Conservation (phyloP, 1,140 invertebrate species). For the Lasioglossum baleicum region DNA sequence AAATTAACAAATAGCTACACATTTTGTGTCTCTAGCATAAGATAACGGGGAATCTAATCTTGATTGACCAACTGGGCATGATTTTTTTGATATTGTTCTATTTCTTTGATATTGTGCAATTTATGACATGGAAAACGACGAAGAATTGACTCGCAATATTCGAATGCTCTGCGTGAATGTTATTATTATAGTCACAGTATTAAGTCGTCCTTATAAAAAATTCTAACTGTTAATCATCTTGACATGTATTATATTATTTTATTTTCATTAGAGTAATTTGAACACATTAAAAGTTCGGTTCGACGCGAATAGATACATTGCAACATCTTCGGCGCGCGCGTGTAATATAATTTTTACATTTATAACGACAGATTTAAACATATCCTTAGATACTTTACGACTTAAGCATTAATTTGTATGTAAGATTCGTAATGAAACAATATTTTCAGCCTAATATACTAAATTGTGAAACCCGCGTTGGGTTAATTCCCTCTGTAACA, state of each 20-base stretch:
- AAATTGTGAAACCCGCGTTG: background rate
- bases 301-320: background rate
- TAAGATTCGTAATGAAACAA: slow-evolving; percentile 2
- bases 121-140: background rate
- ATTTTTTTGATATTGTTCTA: background rate
- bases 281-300: background rate
- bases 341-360: background rate
- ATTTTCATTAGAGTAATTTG: background rate
- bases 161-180: background rate
- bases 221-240: background rate
- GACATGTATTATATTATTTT: background rate
- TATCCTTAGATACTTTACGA: slow-evolving; percentile 22
- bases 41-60: background rate
- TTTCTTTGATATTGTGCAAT: background rate
- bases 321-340: background rate
- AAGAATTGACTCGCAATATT: slow-evolving; percentile 9
- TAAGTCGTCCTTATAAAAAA: slow-evolving; percentile 7
- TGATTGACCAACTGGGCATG: background rate
- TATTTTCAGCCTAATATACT: slow-evolving; percentile 14
- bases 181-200: slow-evolving; percentile 27
- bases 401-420: slow-evolving; percentile 22
- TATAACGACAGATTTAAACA: slow-evolving; percentile 23
- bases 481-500: background rate
- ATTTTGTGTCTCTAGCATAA: background rate
- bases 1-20: background rate